A percentile compares a stretch with the other conserved stretches of the same genome.
Conservation (phyloP, 2,888 invertebrate genomes). For the Netelia melanura region DNA sequence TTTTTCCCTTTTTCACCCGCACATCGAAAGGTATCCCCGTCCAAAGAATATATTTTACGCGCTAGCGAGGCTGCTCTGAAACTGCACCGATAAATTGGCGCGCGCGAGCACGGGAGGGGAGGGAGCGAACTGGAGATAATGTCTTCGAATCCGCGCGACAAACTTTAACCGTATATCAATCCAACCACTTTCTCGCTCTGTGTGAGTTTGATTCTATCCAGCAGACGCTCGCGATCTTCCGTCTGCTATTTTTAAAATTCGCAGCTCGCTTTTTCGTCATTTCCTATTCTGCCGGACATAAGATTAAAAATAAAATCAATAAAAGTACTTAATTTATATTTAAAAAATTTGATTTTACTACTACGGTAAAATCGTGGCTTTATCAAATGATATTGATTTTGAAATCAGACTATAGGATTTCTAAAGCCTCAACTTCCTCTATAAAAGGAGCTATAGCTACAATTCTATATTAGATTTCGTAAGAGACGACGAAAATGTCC, state of each 20-base stretch:
- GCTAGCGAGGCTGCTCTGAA: constrained; percentile 66
- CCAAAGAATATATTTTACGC: constrained; percentile 54
- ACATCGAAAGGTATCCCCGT: constrained; percentile 56
- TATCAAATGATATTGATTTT: too few relatives aligned
- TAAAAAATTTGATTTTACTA: too few relatives aligned
- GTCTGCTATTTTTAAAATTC: neutral
- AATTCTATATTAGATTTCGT: too few relatives aligned
- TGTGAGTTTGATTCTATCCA: constrained; percentile 16
- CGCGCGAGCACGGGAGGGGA: constrained; percentile 50
- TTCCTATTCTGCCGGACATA: too few relatives aligned
- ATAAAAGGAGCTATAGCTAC: too few relatives aligned
- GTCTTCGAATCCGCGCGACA: constrained; percentile 79
- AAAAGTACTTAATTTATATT: too few relatives aligned
- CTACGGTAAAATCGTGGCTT: too few relatives aligned
- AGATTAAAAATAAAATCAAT: too few relatives aligned
- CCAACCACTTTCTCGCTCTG: constrained; percentile 55
- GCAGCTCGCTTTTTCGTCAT: neutral
- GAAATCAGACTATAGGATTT: too few relatives aligned
- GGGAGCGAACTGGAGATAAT: constrained; percentile 77
- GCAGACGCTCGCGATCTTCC: neutral
- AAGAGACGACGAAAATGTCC: too few relatives aligned
- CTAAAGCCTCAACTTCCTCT: too few relatives aligned
- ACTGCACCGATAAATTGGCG: constrained; percentile 79
- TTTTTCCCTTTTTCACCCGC: constrained; percentile 3
- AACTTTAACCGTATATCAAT: constrained; percentile 79